Percentiles rank a stretch among this genome's conserved stretches.
phyloP scores from a whole-genome alignment of 1,140 invertebrate species.

The Oncopodura yosiiana region DNA sequence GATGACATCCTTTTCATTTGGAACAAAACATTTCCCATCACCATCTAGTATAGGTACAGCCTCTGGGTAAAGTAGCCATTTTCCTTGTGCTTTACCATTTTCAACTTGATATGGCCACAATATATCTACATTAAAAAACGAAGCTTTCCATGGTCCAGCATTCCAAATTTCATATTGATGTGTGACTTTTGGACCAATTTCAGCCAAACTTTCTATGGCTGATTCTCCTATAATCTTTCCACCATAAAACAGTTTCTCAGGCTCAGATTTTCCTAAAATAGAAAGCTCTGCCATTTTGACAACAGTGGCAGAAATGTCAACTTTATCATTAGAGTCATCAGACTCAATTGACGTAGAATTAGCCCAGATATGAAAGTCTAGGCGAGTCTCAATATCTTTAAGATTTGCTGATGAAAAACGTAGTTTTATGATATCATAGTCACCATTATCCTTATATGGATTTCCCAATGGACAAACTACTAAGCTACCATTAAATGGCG shows the following conservation, averaged over 20 bases:
- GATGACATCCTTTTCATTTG: not conserved
- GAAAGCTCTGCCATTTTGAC: slow-evolving; percentile 70
- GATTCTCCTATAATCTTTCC: slow-evolving; percentile 71
- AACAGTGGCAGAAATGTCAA: slow-evolving; percentile 53
- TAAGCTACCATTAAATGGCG: slow-evolving; percentile 53
- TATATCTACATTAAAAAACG: slow-evolving; percentile 65
- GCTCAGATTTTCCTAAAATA: slow-evolving; percentile 61
- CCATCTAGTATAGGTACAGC: slow-evolving; percentile 54
- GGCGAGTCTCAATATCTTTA: slow-evolving; percentile 55
- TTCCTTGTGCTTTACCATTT: slow-evolving; percentile 53
- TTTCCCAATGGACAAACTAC: slow-evolving; percentile 78
- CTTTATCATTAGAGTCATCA: slow-evolving; percentile 47
- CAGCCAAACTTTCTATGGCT: slow-evolving; percentile 67
- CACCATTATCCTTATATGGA: slow-evolving; percentile 62
- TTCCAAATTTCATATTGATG: slow-evolving; percentile 84
- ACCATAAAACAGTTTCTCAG: slow-evolving; percentile 75
- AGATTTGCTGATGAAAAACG: slow-evolving; percentile 67
- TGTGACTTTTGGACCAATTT: slow-evolving; percentile 70
- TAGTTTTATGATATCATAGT: slow-evolving; percentile 51
- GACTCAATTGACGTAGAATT: slow-evolving; percentile 77
- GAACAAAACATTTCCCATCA: slow-evolving; percentile 47
- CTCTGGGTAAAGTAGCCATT: slow-evolving; percentile 84
- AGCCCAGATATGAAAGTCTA: slow-evolving; percentile 62
- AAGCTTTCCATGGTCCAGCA: slow-evolving; percentile 72
- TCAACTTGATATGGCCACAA: slow-evolving; percentile 82